A percentile compares a stretch with the other conserved stretches of the same genome.
Evolutionary conservation across 1,140 invertebrate genomes (phyloP).

Genomic region (Procambarus clarkii): DNA sequence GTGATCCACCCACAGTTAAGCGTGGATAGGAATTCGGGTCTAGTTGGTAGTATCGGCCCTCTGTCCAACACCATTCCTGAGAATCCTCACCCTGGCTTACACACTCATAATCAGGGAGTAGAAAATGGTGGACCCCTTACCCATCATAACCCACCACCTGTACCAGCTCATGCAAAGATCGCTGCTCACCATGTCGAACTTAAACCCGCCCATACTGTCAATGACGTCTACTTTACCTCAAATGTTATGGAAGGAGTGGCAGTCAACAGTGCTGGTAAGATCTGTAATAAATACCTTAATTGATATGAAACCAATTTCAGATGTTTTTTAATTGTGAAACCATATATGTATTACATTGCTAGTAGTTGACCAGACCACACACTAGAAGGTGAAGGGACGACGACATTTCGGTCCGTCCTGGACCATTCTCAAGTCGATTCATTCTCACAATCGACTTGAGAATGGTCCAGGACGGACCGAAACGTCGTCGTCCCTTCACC

Average conservation of each 20-base stretch:
- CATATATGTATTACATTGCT: too few relatives aligned
- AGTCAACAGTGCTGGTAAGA: conserved; percentile 64
- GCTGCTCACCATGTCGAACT: conserved; percentile 82
- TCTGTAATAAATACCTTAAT: neutral
- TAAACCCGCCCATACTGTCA: conserved; percentile 76
- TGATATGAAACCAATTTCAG: too few relatives aligned
- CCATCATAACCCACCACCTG: conserved; percentile 66
- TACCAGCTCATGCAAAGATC: conserved; percentile 80
- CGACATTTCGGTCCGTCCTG: too few relatives aligned
- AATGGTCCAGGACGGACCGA: too few relatives aligned
- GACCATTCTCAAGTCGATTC: too few relatives aligned
- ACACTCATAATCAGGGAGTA: conserved; percentile 9
- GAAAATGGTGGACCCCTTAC: conserved; percentile 10
- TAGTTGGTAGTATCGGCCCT: conserved; percentile 10
- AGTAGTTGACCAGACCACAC: too few relatives aligned
- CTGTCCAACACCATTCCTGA: neutral
- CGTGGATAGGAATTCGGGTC: conserved; percentile 42
- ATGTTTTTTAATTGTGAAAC: too few relatives aligned
- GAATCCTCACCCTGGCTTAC: neutral
- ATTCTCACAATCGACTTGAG: too few relatives aligned
- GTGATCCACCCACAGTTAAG: conserved; percentile 71
- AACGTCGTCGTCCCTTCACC: too few relatives aligned
- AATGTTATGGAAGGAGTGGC: conserved; percentile 64
- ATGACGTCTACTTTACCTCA: conserved; percentile 75
- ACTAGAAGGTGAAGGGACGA: too few relatives aligned